These are phyloP conservation scores for Agriopis leucophaearia DNA, from an alignment of 2,888 invertebrate species.

Conservation along the genomic window DNA sequence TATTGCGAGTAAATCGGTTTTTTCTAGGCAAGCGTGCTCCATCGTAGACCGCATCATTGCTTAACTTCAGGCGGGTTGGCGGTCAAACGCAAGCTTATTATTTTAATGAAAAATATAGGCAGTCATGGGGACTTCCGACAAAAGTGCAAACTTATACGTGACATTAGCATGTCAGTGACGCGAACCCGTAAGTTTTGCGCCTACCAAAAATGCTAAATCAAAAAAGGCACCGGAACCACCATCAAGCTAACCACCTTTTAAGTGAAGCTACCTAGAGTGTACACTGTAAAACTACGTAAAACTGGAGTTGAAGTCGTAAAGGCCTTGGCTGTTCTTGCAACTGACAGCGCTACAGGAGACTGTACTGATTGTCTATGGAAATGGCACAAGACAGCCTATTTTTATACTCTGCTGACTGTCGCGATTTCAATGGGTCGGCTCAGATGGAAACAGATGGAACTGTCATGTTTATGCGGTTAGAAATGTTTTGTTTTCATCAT, in stretches of 20 bases:
- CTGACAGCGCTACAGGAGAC: slow-evolving; percentile 52
- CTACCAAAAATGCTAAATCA: no score
- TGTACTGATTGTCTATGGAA: slow-evolving; percentile 49
- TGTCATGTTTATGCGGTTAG: slow-evolving; percentile 34
- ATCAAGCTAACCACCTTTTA: slow-evolving; percentile 34
- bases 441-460: slow-evolving; percentile 36
- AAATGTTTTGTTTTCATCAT: slow-evolving; percentile 28
- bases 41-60: no score
- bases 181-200: no score
- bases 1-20: no score
- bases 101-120: no score
- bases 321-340: slow-evolving; percentile 42
- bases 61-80: no score
- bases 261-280: slow-evolving; percentile 65
- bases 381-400: slow-evolving; percentile 55
- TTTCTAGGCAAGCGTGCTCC: no score
- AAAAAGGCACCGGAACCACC: slow-evolving; percentile 19
- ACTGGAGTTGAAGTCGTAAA: slow-evolving; percentile 57
- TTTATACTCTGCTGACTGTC: slow-evolving; percentile 55
- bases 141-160: no score
- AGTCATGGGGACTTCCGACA: no score
- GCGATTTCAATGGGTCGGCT: slow-evolving; percentile 52
- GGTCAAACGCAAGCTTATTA: no score
- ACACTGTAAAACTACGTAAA: slow-evolving; percentile 51
- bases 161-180: no score